Percentiles rank a stretch among this genome's conserved stretches.
phyloP scores from a whole-genome alignment of 37 sponge, comb jelly and placozoan genomes.

The Halisarca cf. caerulea region DNA sequence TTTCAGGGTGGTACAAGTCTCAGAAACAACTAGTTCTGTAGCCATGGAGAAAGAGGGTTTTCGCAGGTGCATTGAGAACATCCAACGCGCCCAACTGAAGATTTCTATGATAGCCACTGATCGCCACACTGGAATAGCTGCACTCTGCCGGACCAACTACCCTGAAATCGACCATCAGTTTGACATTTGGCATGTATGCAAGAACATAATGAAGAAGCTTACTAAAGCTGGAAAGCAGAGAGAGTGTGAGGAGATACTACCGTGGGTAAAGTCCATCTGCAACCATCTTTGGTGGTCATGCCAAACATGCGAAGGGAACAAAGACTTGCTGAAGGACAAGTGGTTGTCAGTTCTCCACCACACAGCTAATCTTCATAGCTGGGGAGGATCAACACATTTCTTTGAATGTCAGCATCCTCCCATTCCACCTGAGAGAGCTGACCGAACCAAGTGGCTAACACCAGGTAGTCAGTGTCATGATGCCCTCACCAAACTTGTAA shows the following conservation, averaged over 20 bases:
- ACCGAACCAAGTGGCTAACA: background rate
- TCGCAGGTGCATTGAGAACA: background rate
- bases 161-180: background rate
- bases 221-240: background rate
- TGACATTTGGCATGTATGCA: background rate
- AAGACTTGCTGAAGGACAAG: background rate
- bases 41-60: conserved; percentile 14
- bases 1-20: background rate
- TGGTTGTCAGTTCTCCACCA: conserved; percentile 15
- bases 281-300: conserved; percentile 18
- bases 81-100: background rate
- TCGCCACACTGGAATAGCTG: background rate
- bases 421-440: background rate
- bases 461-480: background rate
- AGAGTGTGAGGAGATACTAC: background rate
- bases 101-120: background rate
- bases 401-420: background rate
- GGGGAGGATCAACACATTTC: background rate
- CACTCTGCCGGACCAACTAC: background rate
- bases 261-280: conserved; percentile 13
- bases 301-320: background rate
- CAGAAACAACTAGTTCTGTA: background rate
- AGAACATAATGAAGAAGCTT: background rate
- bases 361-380: background rate
- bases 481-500: background rate